Conservation (phyloP, 2,888 invertebrate species). For the Campoplex capitator region DNA sequence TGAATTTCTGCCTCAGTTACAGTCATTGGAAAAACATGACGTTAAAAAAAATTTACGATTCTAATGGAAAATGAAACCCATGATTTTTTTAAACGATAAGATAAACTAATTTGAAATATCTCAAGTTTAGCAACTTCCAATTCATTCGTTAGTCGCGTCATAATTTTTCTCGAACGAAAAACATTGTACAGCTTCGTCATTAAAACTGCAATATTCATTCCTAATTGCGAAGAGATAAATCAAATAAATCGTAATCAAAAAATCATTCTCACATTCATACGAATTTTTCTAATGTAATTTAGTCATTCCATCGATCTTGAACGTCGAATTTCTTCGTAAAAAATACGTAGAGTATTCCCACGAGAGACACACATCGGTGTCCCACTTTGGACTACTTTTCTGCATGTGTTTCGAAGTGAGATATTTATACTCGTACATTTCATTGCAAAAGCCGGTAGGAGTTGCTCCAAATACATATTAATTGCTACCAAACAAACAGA, state of each 20-base stretch:
- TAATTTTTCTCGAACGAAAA: not conserved
- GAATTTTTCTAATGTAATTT: not conserved
- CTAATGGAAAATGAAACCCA: not conserved
- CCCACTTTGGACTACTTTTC: constrained; percentile 34
- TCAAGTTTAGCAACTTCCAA: not conserved
- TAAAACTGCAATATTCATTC: not conserved
- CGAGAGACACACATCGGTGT: not conserved
- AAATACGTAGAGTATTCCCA: not conserved
- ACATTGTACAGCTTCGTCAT: not conserved
- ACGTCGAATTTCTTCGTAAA: not conserved
- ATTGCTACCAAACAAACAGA: constrained; percentile 2
- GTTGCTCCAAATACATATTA: constrained; percentile 26
- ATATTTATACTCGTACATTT: not conserved
- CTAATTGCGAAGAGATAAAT: not conserved
- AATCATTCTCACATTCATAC: too few species aligned
- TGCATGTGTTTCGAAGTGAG: not conserved
- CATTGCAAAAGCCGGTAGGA: not conserved
- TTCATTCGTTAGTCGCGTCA: not conserved
- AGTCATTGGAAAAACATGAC: not conserved
- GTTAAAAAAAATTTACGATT: not conserved
- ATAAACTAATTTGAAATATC: not conserved
- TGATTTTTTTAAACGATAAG: not conserved
- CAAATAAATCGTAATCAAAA: too few species aligned
- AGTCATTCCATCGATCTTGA: not conserved
- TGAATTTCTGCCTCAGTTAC: not conserved